Evolutionary conservation across 1,140 invertebrate species (phyloP), one percentile per base, ranked within the genome.

Genomic region (Diploscapter pachys): DNA sequence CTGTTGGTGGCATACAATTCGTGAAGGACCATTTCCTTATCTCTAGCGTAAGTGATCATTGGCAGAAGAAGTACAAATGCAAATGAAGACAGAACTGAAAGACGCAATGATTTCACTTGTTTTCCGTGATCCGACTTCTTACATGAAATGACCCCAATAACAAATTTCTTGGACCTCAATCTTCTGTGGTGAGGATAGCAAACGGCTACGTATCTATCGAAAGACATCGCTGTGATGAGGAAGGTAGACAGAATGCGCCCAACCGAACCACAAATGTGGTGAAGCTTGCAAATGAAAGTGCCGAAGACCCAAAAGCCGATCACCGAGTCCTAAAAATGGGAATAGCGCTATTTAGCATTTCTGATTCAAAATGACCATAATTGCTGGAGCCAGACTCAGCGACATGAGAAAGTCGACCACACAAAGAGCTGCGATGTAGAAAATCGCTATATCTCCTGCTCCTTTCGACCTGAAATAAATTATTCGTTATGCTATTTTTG

Each of bases 171-270:
- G 52, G 65, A 79, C 2, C 83, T 79, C 49, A 81, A 80, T 6
- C 74, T 72, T 11, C 65, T 62, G 50, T 83, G 79, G 62, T 88
- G 80, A 5, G 87, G 87, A 68, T 85, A 82, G 75, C 87, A 88
- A 50, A 88, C 86, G 31, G 87, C 87, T 77, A 88, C 82, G 71
- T 85, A 88, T 50, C 87, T 81, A 76, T 88, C 87, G 64, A 87
- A 87, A 6, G 86, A 85, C 87, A 88, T 88, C 11, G 87, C 87
- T 0, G 87, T 87, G 8, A 88, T 81, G 48, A 88, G 84, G 78
- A 88, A 88, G 3, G 87, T 88, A 2, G 87, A 85, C 3, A 82
- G 81, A 56, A 84, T 85, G 70, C 83, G 64, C 9, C 83, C 84
- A 13, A 84, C 84, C 52, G 75, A 79, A 5, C 83, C 84, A 63